Evolutionary conservation across 2,113 vertebrate genomes (phyloP).

Genomic region (Paraplagusia blochii): DNA sequence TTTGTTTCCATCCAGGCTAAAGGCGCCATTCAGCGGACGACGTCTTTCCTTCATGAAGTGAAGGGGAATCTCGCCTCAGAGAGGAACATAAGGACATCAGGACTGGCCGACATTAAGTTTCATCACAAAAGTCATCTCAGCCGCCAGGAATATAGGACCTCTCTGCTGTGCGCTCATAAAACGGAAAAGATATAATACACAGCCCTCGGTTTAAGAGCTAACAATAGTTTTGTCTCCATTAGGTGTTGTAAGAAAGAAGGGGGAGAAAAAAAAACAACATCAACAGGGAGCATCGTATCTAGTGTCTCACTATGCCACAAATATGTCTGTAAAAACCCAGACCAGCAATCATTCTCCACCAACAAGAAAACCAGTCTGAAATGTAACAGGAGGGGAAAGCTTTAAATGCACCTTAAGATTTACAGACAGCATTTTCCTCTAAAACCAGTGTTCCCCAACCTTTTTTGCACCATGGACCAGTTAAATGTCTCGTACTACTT

Average conservation of each 20-base stretch:
- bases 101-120: slow-evolving; percentile 76
- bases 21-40: slow-evolving; percentile 60
- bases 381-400: slow-evolving; percentile 32
- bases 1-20: slow-evolving; percentile 78
- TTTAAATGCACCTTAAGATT: slow-evolving; percentile 49
- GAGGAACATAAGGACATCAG: slow-evolving; percentile 71
- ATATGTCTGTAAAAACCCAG: slow-evolving; percentile 43
- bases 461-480: no score
- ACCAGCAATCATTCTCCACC: slow-evolving; percentile 47
- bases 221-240: slow-evolving; percentile 80
- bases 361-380: slow-evolving; percentile 42
- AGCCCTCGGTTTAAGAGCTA: slow-evolving; percentile 70
- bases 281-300: slow-evolving; percentile 59
- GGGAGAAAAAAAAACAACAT: slow-evolving; percentile 18
- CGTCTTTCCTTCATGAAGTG: slow-evolving; percentile 71
- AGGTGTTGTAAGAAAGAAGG: slow-evolving; percentile 53
- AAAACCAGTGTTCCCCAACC: no score
- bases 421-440: slow-evolving; percentile 24
- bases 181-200: slow-evolving; percentile 68
- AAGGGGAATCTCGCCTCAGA: slow-evolving; percentile 66
- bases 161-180: slow-evolving; percentile 65
- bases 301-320: slow-evolving; percentile 46
- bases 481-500: no score
- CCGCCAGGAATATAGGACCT: slow-evolving; percentile 49
- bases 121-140: slow-evolving; percentile 76